Percentiles rank a stretch among this genome's conserved stretches.
phyloP scores from a whole-genome alignment of 2,113 vertebrate genomes.

The Sceloporus undulatus region DNA sequence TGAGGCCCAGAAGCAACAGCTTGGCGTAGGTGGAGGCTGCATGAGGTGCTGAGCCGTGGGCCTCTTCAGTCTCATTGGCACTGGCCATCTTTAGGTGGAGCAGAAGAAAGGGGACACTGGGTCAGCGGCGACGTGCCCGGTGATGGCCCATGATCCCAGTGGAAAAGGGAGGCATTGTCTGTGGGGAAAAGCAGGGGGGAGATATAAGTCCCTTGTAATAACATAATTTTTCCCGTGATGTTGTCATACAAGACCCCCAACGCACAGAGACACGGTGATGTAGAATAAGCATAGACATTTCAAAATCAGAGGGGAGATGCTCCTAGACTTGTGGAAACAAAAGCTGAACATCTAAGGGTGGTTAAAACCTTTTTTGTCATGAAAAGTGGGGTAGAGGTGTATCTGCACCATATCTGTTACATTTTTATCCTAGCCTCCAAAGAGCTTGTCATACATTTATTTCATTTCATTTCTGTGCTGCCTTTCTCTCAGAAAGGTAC shows the following conservation, averaged over 20 bases:
- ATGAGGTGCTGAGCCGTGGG: slow-evolving; percentile 74
- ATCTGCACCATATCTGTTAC: not conserved
- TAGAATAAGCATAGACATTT: not conserved
- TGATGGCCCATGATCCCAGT: slow-evolving; percentile 60
- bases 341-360: too few relatives aligned
- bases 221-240: not conserved
- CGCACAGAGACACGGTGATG: not conserved
- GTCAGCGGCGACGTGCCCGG: slow-evolving; percentile 41
- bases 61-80: slow-evolving; percentile 87
- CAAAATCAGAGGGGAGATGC: not conserved
- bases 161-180: slow-evolving; percentile 57
- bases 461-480: not conserved
- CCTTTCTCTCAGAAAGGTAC: too few relatives aligned
- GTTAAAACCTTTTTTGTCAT: not conserved
- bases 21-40: slow-evolving; percentile 89
- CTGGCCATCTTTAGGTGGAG: slow-evolving; percentile 77
- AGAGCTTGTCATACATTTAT: not conserved
- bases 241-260: not conserved
- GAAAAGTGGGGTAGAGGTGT: not conserved
- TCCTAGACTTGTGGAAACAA: not conserved
- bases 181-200: slow-evolving; percentile 7
- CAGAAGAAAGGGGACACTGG: slow-evolving; percentile 34
- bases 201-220: not conserved
- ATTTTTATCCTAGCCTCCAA: not conserved
- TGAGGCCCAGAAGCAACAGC: slow-evolving; percentile 90